These are phyloP conservation scores for Steinernema hermaphroditum DNA, from an alignment of 2,888 invertebrate species.

Conservation along the genomic window DNA sequence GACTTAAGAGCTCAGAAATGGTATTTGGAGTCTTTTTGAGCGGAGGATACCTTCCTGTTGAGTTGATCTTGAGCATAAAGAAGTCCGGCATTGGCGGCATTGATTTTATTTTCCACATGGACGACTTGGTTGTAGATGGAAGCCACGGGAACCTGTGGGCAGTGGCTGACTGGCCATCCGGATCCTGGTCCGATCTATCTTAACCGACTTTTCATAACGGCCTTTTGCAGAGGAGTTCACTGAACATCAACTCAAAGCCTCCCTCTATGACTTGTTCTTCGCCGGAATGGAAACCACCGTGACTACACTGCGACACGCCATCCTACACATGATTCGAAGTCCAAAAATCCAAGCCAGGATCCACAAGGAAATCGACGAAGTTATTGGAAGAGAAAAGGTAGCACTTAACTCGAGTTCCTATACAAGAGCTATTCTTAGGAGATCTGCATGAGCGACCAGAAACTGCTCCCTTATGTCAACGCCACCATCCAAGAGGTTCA, in stretches of 20 bases:
- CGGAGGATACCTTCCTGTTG: no score
- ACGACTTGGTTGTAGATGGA: no score
- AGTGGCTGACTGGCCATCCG: no score
- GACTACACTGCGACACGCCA: slow-evolving; percentile 44
- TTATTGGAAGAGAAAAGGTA: slow-evolving; percentile 41
- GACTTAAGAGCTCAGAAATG: no score
- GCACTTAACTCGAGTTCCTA: not conserved
- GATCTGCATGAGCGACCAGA: slow-evolving; percentile 45
- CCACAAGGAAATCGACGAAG: slow-evolving; percentile 44
- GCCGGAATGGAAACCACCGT: slow-evolving; percentile 52
- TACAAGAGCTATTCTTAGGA: slow-evolving; percentile 33
- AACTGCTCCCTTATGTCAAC: slow-evolving; percentile 42
- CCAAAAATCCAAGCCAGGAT: slow-evolving; percentile 44
- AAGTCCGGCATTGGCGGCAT: no score
- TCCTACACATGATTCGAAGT: slow-evolving; percentile 42
- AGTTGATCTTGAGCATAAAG: no score
- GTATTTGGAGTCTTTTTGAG: no score
- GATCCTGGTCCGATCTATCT: no score
- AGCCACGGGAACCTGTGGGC: no score
- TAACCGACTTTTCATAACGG: no score
- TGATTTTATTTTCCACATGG: no score
- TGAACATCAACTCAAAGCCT: slow-evolving; percentile 45
- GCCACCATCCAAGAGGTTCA: slow-evolving; percentile 8
- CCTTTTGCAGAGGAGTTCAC: slow-evolving; percentile 49
- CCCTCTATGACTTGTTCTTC: slow-evolving; percentile 46